Evolutionary conservation across 2,888 invertebrate genomes (phyloP), one percentile per base, ranked within the genome.

Genomic region (Pantelozetes paolii): DNA sequence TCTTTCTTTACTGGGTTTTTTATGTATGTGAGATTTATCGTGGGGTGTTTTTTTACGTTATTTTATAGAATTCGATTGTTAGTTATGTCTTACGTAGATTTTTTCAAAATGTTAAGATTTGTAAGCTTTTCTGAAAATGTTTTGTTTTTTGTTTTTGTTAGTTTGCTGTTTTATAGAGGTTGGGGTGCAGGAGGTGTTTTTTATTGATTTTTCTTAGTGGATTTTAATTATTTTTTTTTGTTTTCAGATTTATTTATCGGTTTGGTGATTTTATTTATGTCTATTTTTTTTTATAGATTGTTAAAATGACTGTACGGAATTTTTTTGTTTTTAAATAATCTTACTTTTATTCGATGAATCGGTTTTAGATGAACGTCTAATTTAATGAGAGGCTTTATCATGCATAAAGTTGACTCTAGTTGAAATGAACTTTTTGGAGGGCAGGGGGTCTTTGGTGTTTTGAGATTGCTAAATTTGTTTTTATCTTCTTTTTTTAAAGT

Each of bases 201-300:
- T 57, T 74, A 15, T 74, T 74, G n/a, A 11, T 64, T 32, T 74
- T 40, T 74, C 9, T 74, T 74, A 48, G 3, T 23, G 2, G 54
- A 28, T 6, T n/a, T 0, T 45, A 23, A 5, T 42, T 42, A 42
- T 26, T 20, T 74, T 32, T 42, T 74, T 74, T 23, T 18, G 50
- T 23, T 74, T 9, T 74, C 23, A 26, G 74, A 48, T 57, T 74
- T 42, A 5, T 42, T 57, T 42, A 28, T 74, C 3, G 71, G 71
- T 13, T 42, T 71, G n/a, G 59, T 71, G 3, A 67, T 71, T 20
- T n/a, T 71, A 9, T 13, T 71, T 13, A 28, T 3, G 5, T 5
- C 64, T 8, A n/a, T 70, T 70, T 28, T 70, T 62, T 8, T 70
- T 70, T 70, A 36, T n/a, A 5, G 11, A 20, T 6, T 36, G 5